Evolutionary conservation across 2,113 vertebrate genomes (phyloP), one percentile per base, ranked within the genome.

Genomic region (Ornithorhynchus anatinus): DNA sequence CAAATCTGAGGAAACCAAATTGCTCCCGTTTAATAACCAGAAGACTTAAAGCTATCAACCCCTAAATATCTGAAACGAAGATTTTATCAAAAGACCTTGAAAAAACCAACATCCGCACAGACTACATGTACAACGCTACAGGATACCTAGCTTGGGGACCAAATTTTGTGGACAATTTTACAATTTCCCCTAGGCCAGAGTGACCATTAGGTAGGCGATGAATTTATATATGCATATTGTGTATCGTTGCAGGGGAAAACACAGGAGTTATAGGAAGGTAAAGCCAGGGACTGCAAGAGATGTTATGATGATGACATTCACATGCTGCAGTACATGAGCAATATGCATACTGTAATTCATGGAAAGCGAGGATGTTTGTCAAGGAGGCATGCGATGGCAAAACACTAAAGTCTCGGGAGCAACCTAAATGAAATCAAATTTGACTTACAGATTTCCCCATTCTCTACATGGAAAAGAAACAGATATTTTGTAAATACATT

Each of bases 391-490:
- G 32, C 69, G 68, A 5, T 58, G 37, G 51, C 33, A 77, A n/a
- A 75, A 2, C 57, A 80, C 68, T 52, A 75, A 10, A 44, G 62
- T 5, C 23, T 20, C 77, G 4, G 33, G 29, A 73, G 73, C 23
- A 37, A 17, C 25, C 67, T 51, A 79, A 75, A 22, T 40, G 9
- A 72, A 60, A 35, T 23, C 4, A 91, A 79, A 93, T 83, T 75
- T 74, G 45, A 98, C 96, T 98, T 97, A 99, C 97, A 99, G 95
- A 85, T 82, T 95, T 95, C 92, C 97, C 97, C 97, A 98, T 88
- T 98, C 96, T 94, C 97, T 99, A 94, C 68, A 92, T 83, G 75
- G 91, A 91, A 89, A 75, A 92, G 87, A 91, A 91, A 93, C 93
- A 94, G 92, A 93, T 64, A 92, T 71, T 89, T 14, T n/a, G 5